phyloP scores from a whole-genome alignment of 2,888 invertebrate species.

The Chironomus tentans region DNA sequence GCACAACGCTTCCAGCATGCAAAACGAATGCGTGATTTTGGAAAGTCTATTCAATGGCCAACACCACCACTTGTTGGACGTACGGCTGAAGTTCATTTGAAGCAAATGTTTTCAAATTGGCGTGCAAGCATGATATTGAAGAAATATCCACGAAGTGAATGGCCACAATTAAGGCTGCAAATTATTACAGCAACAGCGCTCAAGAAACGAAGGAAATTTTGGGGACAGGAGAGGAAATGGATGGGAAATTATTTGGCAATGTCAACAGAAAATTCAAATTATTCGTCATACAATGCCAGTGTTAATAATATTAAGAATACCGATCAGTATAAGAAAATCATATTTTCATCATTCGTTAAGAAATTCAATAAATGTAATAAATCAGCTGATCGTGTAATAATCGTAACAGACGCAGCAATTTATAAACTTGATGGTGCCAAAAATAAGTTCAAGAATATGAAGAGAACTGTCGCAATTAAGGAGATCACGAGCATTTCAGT shows the following conservation, averaged over 20 bases:
- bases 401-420: conserved; percentile 74
- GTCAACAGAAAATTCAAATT: conserved; percentile 57
- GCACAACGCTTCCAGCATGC: conserved; percentile 56
- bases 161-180: conserved; percentile 79
- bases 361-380: conserved; percentile 53
- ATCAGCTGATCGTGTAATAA: conserved; percentile 77
- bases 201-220: conserved; percentile 50
- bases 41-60: conserved; percentile 76
- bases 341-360: conserved; percentile 42
- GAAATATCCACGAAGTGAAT: conserved; percentile 69
- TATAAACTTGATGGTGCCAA: conserved; percentile 72
- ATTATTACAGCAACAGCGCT: conserved; percentile 66
- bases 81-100: conserved; percentile 51
- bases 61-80: conserved; percentile 60
- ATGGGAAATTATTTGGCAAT: conserved; percentile 71
- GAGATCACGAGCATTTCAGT: conserved; percentile 81
- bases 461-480: conserved; percentile 68
- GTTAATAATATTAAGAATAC: conserved; percentile 57
- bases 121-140: conserved; percentile 77
- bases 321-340: conserved; percentile 51
- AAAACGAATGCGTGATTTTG: conserved; percentile 60
- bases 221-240: conserved; percentile 74
- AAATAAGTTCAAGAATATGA: conserved; percentile 78
- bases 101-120: conserved; percentile 68
- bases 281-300: conserved; percentile 55